Percentiles rank a stretch among this genome's conserved stretches.
Conservation (phyloP, 2,888 invertebrate species). For the Petrolisthes cinctipes region DNA sequence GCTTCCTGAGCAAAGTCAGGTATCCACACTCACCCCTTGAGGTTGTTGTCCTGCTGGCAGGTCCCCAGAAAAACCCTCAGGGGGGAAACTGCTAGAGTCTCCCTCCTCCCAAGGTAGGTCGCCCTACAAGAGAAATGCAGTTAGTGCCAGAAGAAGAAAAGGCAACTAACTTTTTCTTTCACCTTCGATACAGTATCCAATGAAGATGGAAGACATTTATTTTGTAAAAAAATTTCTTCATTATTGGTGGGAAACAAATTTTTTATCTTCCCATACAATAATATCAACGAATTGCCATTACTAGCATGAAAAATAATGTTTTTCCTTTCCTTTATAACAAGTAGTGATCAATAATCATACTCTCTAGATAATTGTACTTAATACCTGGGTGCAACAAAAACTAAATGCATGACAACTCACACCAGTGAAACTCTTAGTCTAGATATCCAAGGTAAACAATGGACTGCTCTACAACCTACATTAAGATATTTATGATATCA, state of each 20-base stretch:
- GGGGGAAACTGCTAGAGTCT: constrained; percentile 62
- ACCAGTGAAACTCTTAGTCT: too few species aligned
- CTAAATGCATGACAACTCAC: too few species aligned
- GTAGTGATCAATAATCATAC: too few species aligned
- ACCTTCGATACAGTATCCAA: background rate
- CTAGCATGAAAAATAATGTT: too few species aligned
- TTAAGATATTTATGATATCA: too few species aligned
- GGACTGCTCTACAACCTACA: too few species aligned
- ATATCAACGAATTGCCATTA: background rate
- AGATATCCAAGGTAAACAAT: too few species aligned
- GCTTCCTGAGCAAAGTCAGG: constrained; percentile 33
- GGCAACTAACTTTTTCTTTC: background rate
- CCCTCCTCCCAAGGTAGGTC: constrained; percentile 60
- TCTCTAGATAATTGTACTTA: too few species aligned
- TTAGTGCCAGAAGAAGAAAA: constrained; percentile 1
- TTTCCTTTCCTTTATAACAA: too few species aligned
- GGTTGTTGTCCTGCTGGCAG: constrained; percentile 56
- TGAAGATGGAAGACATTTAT: background rate
- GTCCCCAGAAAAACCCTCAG: constrained; percentile 56
- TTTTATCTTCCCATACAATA: background rate
- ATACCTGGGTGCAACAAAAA: too few species aligned
- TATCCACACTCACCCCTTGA: constrained; percentile 62
- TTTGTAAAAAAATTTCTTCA: background rate
- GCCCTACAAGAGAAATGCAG: constrained; percentile 41
- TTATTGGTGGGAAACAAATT: background rate